A percentile compares a stretch with the other conserved stretches of the same genome.
phyloP scores from a whole-genome alignment of 1,140 invertebrate genomes.

The Scaptodrosophila lebanonensis region DNA sequence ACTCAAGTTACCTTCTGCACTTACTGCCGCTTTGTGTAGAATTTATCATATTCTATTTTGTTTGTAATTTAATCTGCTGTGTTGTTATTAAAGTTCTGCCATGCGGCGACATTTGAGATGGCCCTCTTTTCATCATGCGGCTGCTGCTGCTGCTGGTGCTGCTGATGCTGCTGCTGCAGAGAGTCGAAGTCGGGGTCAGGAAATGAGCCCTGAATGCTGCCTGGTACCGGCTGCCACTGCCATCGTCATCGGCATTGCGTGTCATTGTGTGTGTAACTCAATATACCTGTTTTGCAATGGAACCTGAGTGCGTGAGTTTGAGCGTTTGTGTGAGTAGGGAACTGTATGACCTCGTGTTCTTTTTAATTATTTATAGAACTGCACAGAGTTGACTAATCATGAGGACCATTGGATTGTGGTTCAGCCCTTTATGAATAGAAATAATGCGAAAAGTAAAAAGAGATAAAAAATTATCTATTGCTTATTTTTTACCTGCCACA shows the following conservation, averaged over 20 bases:
- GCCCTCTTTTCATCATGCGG: not conserved
- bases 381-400: no score
- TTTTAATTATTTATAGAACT: no score
- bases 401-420: no score
- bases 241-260: constrained; percentile 25
- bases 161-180: no score
- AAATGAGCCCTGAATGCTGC: constrained; percentile 54
- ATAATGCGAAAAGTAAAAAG: no score
- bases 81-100: constrained; percentile 73
- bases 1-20: constrained; percentile 45
- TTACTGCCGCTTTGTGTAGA: constrained; percentile 44
- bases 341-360: no score
- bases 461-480: no score
- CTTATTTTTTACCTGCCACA: no score
- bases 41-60: constrained; percentile 75
- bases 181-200: no score
- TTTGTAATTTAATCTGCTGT: constrained; percentile 63
- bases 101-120: constrained; percentile 61
- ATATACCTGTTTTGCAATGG: constrained; percentile 8
- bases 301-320: not conserved
- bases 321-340: not conserved
- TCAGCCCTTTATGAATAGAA: no score
- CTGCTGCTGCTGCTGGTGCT: not conserved
- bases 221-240: constrained; percentile 27
- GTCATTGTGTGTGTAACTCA: constrained; percentile 8